Evolutionary conservation across 2,797 vertebrate genomes (phyloP).

Genomic region (Xiphorhynchus erythropygius): DNA sequence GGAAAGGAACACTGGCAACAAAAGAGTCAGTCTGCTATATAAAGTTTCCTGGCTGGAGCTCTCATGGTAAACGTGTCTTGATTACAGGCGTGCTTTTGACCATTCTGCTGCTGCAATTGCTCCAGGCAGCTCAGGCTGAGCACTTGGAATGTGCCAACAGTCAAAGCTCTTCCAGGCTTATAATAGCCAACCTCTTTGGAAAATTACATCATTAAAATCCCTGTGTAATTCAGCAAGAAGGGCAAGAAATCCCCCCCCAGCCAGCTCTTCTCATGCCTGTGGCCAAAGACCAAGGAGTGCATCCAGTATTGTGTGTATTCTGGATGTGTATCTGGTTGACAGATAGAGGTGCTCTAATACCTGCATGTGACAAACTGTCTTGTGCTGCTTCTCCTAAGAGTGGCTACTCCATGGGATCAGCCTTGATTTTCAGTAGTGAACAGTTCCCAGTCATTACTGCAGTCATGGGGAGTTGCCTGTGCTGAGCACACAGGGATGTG

Average conservation of each 20-base stretch:
- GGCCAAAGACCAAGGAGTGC: not conserved
- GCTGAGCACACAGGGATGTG: not conserved
- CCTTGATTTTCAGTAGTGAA: not conserved
- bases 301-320: not conserved
- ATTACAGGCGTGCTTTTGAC: constrained; percentile 42
- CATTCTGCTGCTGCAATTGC: constrained; percentile 22
- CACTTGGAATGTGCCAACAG: not conserved
- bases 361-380: not conserved
- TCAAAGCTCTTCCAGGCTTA: constrained; percentile 39
- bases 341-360: not conserved
- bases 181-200: constrained; percentile 34
- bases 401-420: not conserved
- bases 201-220: constrained; percentile 48
- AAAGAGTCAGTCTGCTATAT: constrained; percentile 11
- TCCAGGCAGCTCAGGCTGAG: constrained; percentile 18
- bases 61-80: constrained; percentile 6
- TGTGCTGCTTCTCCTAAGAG: not conserved
- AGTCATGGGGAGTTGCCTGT: not conserved
- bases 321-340: not conserved
- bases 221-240: not conserved
- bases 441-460: not conserved
- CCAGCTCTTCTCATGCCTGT: not conserved
- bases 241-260: not conserved
- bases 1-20: constrained; percentile 1
- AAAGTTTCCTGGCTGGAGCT: constrained; percentile 52